A percentile compares a stretch with the other conserved stretches of the same genome.
Conservation (phyloP, 2,113 vertebrate genomes). For the Drymodes brunneopygia region DNA sequence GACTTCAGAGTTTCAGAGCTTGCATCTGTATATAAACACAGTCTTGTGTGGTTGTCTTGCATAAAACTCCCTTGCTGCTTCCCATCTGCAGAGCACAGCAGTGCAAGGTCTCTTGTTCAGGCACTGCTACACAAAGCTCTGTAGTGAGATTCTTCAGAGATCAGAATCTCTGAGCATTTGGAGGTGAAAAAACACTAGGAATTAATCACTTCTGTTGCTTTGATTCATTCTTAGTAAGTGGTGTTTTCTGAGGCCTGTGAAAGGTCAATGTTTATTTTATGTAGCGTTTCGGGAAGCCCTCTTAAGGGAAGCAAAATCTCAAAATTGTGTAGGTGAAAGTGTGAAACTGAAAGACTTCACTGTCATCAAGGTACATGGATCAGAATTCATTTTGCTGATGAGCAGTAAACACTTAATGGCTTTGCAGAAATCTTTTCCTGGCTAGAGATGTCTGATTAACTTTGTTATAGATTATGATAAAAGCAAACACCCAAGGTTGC, state of each 20-base stretch:
- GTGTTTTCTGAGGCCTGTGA: not conserved
- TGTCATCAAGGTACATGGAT: not conserved
- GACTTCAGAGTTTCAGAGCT: not conserved
- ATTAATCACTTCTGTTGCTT: not conserved
- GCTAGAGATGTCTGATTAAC: constrained; percentile 24
- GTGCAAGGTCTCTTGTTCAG: not conserved
- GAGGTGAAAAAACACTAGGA: not conserved
- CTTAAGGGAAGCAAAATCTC: not conserved
- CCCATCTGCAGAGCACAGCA: not conserved
- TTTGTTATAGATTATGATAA: constrained; percentile 22
- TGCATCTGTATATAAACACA: not conserved
- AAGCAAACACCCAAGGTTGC: constrained; percentile 19
- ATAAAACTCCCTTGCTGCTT: not conserved
- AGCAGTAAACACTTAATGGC: not conserved
- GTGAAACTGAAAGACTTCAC: not conserved
- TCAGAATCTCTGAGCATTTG: not conserved
- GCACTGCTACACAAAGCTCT: not conserved
- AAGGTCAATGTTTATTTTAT: not conserved
- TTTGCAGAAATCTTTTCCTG: not conserved
- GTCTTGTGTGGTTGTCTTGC: not conserved
- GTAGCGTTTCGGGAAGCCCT: not conserved
- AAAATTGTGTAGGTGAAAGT: not conserved
- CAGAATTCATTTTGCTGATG: not conserved
- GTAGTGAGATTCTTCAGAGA: not conserved
- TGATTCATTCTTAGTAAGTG: not conserved